Evolutionary conservation across 2,797 vertebrate species (phyloP), one percentile per base, ranked within the genome.

Genomic region (Anguilla marmorata): DNA sequence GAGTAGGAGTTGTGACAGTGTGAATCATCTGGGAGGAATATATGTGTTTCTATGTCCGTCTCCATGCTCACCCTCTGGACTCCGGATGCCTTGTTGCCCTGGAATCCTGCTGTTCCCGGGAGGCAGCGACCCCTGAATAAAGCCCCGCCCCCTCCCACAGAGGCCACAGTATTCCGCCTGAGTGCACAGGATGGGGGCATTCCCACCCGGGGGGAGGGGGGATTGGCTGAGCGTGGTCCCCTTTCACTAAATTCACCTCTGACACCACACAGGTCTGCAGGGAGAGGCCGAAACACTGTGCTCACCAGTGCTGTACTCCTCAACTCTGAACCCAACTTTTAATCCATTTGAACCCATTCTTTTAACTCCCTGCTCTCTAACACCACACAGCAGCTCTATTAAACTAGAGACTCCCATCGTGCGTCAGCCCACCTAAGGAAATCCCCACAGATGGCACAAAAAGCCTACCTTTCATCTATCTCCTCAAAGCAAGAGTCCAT

Each of bases 181-280:
- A 90, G 84, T 89, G 94, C 89, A 85, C 90, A 92, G 89, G 91
- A 91, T 89, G 87, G 90, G 87, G 87, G 89, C 88, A 86, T 90
- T 90, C 88, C 91, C 89, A 91, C 90, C 91, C 90, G 84, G 91
- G 89, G 60, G 58, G n/a, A 41, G 5, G n/a, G 52, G 7, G 2
- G 80, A 41, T 52, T 88, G 91, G 92, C 86, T 86, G 41, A n/a
- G 69, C 37, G 45, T 30, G 11, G 56, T 88, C 91, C 88, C 92
- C 88, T 94, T 95, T 95, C 94, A 95, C 82, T 9, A 4, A 24
- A 5, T 90, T 95, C 93, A 96, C 94, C 94, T 94, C 94, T 95
- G 94, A 95, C 94, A 94, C 91, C 21, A 88, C 91, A 89, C 86
- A 86, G 89, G 90, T 87, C 90, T 91, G 90, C 91, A 90, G 87